Percentiles rank a stretch among this genome's conserved stretches.
These are phyloP conservation scores for Bungarus multicinctus DNA, from an alignment of 2,113 vertebrate species.

Conservation along the genomic window DNA sequence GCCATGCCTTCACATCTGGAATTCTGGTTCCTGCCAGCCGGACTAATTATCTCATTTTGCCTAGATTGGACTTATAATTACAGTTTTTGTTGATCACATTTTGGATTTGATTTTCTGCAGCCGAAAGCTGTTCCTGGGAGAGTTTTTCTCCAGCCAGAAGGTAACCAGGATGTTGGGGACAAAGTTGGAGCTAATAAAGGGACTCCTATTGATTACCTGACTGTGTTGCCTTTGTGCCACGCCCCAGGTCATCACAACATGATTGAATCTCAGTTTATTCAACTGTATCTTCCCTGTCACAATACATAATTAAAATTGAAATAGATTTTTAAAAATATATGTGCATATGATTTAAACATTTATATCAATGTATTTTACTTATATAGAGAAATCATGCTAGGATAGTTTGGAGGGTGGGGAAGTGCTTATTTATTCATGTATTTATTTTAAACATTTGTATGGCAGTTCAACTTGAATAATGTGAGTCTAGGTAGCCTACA, in stretches of 20 bases:
- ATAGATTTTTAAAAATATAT: not conserved
- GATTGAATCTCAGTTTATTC: not conserved
- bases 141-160: too few species aligned
- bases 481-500: not conserved
- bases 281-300: not conserved
- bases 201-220: too few species aligned
- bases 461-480: not conserved
- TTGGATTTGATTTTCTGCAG: too few species aligned
- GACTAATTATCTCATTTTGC: too few species aligned
- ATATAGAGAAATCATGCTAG: not conserved
- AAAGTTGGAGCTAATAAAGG: too few species aligned
- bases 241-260: not conserved
- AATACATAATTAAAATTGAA: not conserved
- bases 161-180: too few species aligned
- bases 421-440: not conserved
- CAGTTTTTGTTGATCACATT: too few species aligned
- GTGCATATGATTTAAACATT: not conserved
- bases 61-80: too few species aligned
- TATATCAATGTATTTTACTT: not conserved
- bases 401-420: not conserved
- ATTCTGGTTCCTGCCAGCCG: too few species aligned
- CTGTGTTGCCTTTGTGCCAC: too few species aligned
- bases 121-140: too few species aligned
- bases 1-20: too few species aligned
- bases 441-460: not conserved